A percentile compares a stretch with the other conserved stretches of the same genome.
These are phyloP conservation scores for Poliocrania exsul DNA, from an alignment of 2,797 vertebrate genomes.

Conservation along the genomic window DNA sequence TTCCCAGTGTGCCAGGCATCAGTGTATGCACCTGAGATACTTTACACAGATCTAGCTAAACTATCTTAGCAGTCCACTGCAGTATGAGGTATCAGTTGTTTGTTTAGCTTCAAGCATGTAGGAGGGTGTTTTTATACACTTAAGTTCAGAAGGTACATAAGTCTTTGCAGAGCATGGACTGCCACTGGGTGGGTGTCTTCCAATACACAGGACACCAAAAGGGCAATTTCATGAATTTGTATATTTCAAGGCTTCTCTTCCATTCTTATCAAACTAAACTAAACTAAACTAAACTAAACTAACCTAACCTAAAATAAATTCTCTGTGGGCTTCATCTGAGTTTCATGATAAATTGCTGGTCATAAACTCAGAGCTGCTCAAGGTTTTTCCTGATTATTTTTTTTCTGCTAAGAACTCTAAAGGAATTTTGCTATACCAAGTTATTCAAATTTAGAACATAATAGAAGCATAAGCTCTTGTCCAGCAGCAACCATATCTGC, in stretches of 20 bases:
- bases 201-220: neutral
- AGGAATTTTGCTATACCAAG: slow-evolving; percentile 39
- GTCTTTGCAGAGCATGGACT: neutral
- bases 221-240: neutral
- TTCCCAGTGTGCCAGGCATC: neutral
- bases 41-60: neutral
- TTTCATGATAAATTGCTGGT: neutral
- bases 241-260: neutral
- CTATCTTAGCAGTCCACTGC: neutral
- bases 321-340: neutral
- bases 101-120: neutral
- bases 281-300: neutral
- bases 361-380: neutral
- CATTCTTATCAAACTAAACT: neutral
- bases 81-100: neutral
- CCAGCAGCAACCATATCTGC: slow-evolving; percentile 54
- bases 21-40: neutral
- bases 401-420: slow-evolving; percentile 14
- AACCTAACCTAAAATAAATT: neutral
- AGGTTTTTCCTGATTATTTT: slow-evolving; percentile 28
- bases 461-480: slow-evolving; percentile 65
- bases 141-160: neutral
- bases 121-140: neutral
- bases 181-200: accelerated
- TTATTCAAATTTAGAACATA: slow-evolving; percentile 70